Conservation (phyloP, 1,140 invertebrate genomes). For the Helicoverpa armigera region DNA sequence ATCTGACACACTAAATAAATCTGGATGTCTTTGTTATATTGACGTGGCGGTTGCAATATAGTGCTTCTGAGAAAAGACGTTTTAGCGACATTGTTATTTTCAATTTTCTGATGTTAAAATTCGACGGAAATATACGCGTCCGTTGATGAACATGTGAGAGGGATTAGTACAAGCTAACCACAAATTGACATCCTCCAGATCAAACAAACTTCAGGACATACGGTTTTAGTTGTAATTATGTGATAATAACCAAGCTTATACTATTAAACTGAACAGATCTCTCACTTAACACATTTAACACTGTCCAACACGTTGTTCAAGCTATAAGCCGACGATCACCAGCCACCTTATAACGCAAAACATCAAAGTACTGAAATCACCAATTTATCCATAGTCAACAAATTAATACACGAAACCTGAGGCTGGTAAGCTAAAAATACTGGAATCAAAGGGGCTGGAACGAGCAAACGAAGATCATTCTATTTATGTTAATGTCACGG, state of each 20-base stretch:
- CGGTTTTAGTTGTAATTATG: not conserved
- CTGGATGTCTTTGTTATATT: conserved; percentile 59
- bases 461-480: conserved; percentile 82
- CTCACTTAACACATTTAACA: conserved; percentile 38
- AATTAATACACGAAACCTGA: conserved; percentile 85
- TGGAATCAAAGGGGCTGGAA: conserved; percentile 83
- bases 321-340: conserved; percentile 74
- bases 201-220: conserved; percentile 5
- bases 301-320: conserved; percentile 12
- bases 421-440: conserved; percentile 81
- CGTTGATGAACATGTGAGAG: too few relatives aligned
- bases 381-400: conserved; percentile 72
- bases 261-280: conserved; percentile 58
- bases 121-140: too few relatives aligned
- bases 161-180: not conserved
- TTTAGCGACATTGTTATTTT: not conserved
- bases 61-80: not conserved
- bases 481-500: conserved; percentile 86
- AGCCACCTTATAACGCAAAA: conserved; percentile 82
- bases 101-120: too few relatives aligned
- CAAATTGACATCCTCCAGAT: not conserved
- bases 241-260: conserved; percentile 36
- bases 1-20: conserved; percentile 70
- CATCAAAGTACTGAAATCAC: conserved; percentile 81
- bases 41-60: not conserved